phyloP scores from a whole-genome alignment of 2,888 invertebrate species.

The Leptopilina myrica region DNA sequence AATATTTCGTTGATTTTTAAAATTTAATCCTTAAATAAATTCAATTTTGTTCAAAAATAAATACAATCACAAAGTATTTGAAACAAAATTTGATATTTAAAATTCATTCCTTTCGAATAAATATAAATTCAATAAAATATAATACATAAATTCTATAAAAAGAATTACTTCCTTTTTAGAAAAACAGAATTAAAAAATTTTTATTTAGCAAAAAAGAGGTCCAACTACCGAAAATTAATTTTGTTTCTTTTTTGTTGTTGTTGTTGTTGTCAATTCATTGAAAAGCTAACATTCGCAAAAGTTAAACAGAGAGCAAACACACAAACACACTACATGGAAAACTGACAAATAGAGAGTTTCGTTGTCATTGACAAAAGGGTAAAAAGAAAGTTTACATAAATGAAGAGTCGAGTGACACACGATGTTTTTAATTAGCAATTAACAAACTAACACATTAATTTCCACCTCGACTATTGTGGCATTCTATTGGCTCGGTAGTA shows the following conservation, averaged over 20 bases:
- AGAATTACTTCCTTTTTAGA: too few relatives aligned
- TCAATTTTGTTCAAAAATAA: too few relatives aligned
- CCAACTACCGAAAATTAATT: too few relatives aligned
- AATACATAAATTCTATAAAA: too few relatives aligned
- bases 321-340: not conserved
- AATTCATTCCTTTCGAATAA: too few relatives aligned
- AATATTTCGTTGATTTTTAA: too few relatives aligned
- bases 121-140: too few relatives aligned
- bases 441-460: slow-evolving; percentile 75
- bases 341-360: not conserved
- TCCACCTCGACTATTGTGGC: slow-evolving; percentile 73
- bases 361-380: not conserved
- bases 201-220: too few relatives aligned
- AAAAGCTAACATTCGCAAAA: slow-evolving; percentile 9
- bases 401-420: slow-evolving; percentile 41
- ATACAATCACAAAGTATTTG: too few relatives aligned
- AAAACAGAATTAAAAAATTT: not conserved
- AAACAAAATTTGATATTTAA: too few relatives aligned
- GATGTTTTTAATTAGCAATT: slow-evolving; percentile 76
- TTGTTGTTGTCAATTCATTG: not conserved
- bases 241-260: too few relatives aligned
- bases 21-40: too few relatives aligned
- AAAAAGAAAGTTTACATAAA: slow-evolving; percentile 11
- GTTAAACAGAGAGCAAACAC: slow-evolving; percentile 1
- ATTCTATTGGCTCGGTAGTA: slow-evolving; percentile 67